A percentile compares a stretch with the other conserved stretches of the same genome.
phyloP scores from a whole-genome alignment of 2,888 invertebrate species.

The Agrotis exclamationis region DNA sequence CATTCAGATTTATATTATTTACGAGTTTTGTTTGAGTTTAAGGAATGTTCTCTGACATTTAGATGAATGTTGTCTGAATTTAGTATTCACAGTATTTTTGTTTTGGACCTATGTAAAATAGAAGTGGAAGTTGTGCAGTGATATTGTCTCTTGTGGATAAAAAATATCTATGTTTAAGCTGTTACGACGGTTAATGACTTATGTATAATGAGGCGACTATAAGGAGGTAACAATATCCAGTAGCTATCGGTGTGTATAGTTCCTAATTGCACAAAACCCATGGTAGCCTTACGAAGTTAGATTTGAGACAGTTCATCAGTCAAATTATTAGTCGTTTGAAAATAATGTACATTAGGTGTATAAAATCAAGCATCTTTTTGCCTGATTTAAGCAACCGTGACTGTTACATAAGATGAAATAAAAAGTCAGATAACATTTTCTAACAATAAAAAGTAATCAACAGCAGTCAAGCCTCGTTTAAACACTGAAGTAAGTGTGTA shows the following conservation, averaged over 20 bases:
- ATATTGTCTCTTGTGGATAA: background rate
- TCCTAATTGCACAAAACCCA: background rate
- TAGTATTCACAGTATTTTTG: slow-evolving; percentile 22
- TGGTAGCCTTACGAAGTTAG: background rate
- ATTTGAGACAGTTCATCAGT: background rate
- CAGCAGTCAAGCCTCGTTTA: background rate
- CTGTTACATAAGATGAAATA: background rate
- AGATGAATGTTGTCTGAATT: slow-evolving; percentile 33
- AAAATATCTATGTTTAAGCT: no score
- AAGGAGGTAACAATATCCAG: background rate
- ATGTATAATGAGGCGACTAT: background rate
- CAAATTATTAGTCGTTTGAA: background rate
- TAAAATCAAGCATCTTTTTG: background rate
- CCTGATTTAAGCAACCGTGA: background rate
- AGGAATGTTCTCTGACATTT: slow-evolving; percentile 44
- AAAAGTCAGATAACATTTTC: slow-evolving; percentile 1
- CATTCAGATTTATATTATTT: slow-evolving; percentile 60
- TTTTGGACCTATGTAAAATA: slow-evolving; percentile 1
- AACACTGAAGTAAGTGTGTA: slow-evolving; percentile 9
- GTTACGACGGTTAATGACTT: background rate
- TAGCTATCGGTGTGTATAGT: background rate
- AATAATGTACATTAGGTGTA: no score
- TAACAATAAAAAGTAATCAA: slow-evolving; percentile 30
- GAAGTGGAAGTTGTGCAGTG: background rate
- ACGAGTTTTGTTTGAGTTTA: slow-evolving; percentile 47